Evolutionary conservation across 2,888 invertebrate genomes (phyloP).

Genomic region (Dexiosoma caninum): DNA sequence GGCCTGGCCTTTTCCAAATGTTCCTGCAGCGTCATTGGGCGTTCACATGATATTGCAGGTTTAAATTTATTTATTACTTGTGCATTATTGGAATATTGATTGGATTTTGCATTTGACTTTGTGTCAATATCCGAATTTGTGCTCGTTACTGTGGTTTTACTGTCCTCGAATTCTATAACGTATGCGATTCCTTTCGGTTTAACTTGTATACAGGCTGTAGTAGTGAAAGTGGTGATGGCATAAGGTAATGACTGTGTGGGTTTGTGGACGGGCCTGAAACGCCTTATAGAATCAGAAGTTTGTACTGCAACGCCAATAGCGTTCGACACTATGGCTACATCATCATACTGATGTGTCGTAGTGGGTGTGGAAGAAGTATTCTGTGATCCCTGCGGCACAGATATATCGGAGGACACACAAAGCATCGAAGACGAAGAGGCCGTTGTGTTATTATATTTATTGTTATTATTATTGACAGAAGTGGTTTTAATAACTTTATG

Average conservation of each 20-base stretch:
- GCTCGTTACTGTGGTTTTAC: slow-evolving; percentile 6
- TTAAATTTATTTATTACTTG: slow-evolving; percentile 8
- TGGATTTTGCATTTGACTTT: neutral
- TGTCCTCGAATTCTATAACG: slow-evolving; percentile 71
- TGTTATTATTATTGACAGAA: slow-evolving; percentile 1
- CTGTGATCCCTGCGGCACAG: slow-evolving; percentile 73
- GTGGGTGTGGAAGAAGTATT: slow-evolving; percentile 69
- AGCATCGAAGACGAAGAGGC: slow-evolving; percentile 70
- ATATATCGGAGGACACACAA: slow-evolving; percentile 76
- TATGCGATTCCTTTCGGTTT: slow-evolving; percentile 74
- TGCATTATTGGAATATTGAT: neutral
- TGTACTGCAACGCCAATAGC: slow-evolving; percentile 67
- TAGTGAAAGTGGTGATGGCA: neutral
- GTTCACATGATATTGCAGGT: neutral
- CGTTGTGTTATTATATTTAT: slow-evolving; percentile 13
- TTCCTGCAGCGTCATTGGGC: slow-evolving; percentile 81
- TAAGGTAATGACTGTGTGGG: slow-evolving; percentile 42
- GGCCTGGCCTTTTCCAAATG: slow-evolving; percentile 85
- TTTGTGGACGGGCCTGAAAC: slow-evolving; percentile 67
- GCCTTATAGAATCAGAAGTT: slow-evolving; percentile 69
- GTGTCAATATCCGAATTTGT: neutral
- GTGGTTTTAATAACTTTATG: neutral
- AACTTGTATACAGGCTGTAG: slow-evolving; percentile 68
- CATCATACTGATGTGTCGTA: slow-evolving; percentile 77
- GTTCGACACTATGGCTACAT: slow-evolving; percentile 64